Base-by-base conservation (phyloP, 2,888 invertebrate genomes). In the Ophion slaviceki region DNA sequence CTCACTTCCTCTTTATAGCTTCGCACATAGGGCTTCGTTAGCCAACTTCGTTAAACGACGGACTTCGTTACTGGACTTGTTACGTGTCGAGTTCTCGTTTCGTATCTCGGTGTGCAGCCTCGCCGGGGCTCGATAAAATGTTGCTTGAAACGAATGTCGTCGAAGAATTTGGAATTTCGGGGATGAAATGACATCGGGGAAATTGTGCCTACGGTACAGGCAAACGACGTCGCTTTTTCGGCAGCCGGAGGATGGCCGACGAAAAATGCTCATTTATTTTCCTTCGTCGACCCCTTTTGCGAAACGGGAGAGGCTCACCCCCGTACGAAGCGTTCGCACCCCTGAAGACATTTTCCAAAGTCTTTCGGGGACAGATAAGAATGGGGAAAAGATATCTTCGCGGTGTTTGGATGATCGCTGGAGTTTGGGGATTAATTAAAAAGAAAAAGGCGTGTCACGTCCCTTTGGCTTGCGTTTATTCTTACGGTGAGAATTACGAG, bases 21-120 rank as follows among this genome's bases (percentile, higher is more conserved):
- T 36, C 62, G 66, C 24, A 72, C 66, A 80, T 17, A 74, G 72
- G 76, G 80, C 85, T 86, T 83, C 82, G 85, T 86, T 83, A 86
- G 72, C 57, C 80, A 72, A 86, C 80, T 86, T 86, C 80, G 85
- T 86, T 86, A 86, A 83, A 86, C 62, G 77, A 75, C 40, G 82
- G 85, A 80, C 82, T 82, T 80, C 77, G 82, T 86, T 83, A 83
- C 80, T 77, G 80, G 72, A 80, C 85, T 86, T 83, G 85, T 82
- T 82, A 86, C 74, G 81, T 75, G 68, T 57, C 76, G 82, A 80
- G 79, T 80, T 85, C 61, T 7, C 62, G 80, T 86, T 84, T 24
- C 61, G 81, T 74, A 61, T 62, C 67, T 76, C 80, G 68, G 28
- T 70, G 36, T 74, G 59, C 72, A 61, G 77, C 57, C 64, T 32